Evolutionary conservation across 2,888 invertebrate genomes (phyloP).

Genomic region (Agonopterix heracliana): DNA sequence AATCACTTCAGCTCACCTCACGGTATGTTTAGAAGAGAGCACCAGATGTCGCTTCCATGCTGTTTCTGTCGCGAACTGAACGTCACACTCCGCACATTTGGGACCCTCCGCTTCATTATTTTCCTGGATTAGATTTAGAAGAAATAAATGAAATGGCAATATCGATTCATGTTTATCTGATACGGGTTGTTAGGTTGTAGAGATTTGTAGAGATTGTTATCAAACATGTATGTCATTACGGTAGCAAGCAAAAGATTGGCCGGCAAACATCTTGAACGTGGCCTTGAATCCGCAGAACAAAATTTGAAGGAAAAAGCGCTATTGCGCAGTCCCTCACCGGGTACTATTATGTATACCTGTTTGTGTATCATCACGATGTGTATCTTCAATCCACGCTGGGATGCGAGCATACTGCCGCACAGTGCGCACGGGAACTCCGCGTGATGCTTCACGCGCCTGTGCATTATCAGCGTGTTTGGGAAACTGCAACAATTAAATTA

Average conservation of each 20-base stretch:
- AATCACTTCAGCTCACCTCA: conserved; percentile 11
- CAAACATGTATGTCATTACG: too few species aligned
- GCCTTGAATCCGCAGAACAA: too few species aligned
- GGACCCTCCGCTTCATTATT: conserved; percentile 29
- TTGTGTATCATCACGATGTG: conserved; percentile 28
- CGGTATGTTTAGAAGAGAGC: conserved; percentile 22
- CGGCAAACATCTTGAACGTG: too few species aligned
- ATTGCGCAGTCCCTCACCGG: too few species aligned
- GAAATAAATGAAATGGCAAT: too few species aligned
- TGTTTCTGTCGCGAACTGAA: conserved; percentile 23
- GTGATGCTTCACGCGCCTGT: conserved; percentile 26
- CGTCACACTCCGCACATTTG: conserved; percentile 21
- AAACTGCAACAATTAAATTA: conserved; percentile 18
- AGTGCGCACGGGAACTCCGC: conserved; percentile 28
- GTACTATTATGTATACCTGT: conserved; percentile 15
- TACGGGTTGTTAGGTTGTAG: too few species aligned
- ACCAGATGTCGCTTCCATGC: conserved; percentile 32
- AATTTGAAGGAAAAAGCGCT: too few species aligned
- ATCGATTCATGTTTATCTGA: too few species aligned
- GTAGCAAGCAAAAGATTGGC: too few species aligned
- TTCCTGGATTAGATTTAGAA: conserved; percentile 20
- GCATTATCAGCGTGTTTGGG: conserved; percentile 32
- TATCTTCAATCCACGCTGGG: conserved; percentile 22
- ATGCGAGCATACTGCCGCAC: conserved; percentile 28
- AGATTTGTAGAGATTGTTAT: too few species aligned